Evolutionary conservation across 2,113 vertebrate species (phyloP), one percentile per base, ranked within the genome.

Genomic region (Melanerpes aurifrons): DNA sequence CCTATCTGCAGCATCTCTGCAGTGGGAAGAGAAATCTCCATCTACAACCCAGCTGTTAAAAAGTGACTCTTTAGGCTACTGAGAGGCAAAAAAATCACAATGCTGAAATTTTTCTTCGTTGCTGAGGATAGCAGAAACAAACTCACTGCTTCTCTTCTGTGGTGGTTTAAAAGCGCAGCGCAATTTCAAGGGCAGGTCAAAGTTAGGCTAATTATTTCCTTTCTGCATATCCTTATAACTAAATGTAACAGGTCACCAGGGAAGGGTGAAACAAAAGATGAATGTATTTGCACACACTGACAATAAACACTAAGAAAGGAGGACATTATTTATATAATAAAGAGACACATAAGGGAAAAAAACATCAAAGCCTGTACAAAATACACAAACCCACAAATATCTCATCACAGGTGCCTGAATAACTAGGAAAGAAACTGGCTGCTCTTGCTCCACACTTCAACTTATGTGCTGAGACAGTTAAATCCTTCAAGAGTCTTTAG

Each of bases 151-250:
- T 20, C 54, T 82, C 62, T 91, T 78, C 69, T 86, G 25, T 26
- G 14, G 57, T 32, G 37, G 72, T 91, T 96, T 81, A 96, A 96
- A 95, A 95, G 91, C 85, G 47, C 67, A 81, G 70, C 1, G 10
- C 67, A 90, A 90, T 95, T 95, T 95, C 95, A 96, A 96, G 94
- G 93, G 90, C 92, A 96, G 92, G 95, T 96, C 94, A 96, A 96
- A 96, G 96, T 95, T 86, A 95, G 92, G 83, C 93, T 96, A 96
- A 96, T 96, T 96, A 96, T 96, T 96, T 96, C 86, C 91, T 94
- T 94, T 94, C 93, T 95, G 83, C 86, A 88, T 86, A 90, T 93
- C 93, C 88, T 93, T 93, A 96, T 82, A 96, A 95, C 87, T 88
- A 90, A 94, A 92, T 79, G 76, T 95, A 96, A 94, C 93, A 95